Conservation (phyloP, 2,797 vertebrate species). For the Tadarida brasiliensis region DNA sequence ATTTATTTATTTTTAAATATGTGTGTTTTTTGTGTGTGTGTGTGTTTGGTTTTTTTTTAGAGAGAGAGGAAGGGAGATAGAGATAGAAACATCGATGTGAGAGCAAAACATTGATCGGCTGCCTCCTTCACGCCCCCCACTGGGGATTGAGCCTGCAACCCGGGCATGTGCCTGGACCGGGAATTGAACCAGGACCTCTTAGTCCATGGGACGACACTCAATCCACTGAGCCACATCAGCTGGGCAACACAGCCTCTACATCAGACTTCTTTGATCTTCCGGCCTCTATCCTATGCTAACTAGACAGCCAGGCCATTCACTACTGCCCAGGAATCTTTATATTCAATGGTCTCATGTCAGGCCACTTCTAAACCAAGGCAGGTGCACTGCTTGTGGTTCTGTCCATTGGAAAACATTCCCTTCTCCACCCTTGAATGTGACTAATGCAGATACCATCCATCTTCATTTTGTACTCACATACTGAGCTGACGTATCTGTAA, state of each 20-base stretch:
- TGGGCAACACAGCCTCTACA: not conserved
- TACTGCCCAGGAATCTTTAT: not conserved
- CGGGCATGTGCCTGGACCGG: no score
- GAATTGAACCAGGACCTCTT: no score
- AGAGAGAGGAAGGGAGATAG: no score
- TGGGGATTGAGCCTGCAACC: no score
- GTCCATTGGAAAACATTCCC: not conserved
- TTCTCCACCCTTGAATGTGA: not conserved
- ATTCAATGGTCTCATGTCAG: not conserved
- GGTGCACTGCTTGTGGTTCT: not conserved
- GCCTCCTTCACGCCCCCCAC: no score
- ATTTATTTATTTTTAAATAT: no score
- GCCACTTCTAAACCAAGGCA: not conserved
- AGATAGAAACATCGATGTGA: no score
- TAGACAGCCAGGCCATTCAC: not conserved
- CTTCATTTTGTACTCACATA: not conserved
- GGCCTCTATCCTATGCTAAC: not conserved
- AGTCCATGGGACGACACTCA: no score
- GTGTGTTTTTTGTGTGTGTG: no score
- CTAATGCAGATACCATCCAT: not conserved
- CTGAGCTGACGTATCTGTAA: not conserved
- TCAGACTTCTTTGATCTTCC: not conserved
- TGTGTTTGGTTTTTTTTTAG: no score
- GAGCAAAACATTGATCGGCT: no score
- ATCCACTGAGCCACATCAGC: no score